phyloP scores from a whole-genome alignment of 2,113 vertebrate species.

The Lasiurus cinereus region DNA sequence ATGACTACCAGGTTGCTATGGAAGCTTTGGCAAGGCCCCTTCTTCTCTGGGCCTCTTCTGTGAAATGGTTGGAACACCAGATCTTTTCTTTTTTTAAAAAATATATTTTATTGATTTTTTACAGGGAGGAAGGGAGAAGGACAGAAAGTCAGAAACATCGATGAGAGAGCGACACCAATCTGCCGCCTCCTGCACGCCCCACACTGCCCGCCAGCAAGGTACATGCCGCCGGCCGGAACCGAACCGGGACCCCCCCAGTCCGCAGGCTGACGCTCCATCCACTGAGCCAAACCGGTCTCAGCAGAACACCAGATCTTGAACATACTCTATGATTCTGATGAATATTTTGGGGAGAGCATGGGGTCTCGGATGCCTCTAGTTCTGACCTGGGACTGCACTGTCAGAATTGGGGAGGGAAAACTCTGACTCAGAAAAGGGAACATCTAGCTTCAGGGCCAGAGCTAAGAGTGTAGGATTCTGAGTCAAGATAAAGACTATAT shows the following conservation, averaged over 20 bases:
- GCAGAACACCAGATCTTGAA: conserved; percentile 26
- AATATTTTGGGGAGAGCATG: conserved; percentile 36
- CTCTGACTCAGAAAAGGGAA: conserved; percentile 2
- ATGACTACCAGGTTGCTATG: neutral
- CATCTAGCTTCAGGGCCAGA: conserved; percentile 17
- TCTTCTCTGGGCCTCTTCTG: conserved; percentile 9
- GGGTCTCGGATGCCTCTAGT: conserved; percentile 24
- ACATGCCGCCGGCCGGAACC: no score
- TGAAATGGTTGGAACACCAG: conserved; percentile 36
- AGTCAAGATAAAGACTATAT: conserved; percentile 54
- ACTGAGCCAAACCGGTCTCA: no score
- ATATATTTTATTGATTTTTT: no score
- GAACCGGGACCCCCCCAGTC: no score
- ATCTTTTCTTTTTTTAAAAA: no score
- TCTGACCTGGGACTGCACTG: conserved; percentile 31
- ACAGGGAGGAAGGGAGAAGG: no score
- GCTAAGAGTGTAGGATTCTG: neutral
- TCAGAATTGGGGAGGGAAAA: conserved; percentile 45
- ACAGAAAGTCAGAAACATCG: no score
- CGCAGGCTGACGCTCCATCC: no score
- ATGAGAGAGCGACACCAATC: no score
- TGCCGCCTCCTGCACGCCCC: no score
- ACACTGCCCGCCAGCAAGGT: no score
- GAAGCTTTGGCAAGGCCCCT: neutral
- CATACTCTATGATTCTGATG: conserved; percentile 41